Evolutionary conservation across 2,888 invertebrate species (phyloP).

Genomic region (Lasioglossum vierecki): DNA sequence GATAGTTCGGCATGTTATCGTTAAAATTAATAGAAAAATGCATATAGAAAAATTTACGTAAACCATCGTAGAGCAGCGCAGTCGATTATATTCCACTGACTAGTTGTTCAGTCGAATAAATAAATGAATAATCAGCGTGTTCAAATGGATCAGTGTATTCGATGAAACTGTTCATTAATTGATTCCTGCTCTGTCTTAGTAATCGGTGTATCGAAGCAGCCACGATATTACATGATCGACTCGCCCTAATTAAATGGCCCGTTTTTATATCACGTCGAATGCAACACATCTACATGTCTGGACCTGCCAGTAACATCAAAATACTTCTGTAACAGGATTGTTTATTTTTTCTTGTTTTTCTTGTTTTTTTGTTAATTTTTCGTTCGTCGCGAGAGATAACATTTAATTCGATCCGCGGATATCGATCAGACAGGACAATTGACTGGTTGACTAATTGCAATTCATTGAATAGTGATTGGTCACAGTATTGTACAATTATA

Average conservation of each 20-base stretch:
- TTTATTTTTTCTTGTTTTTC: no score
- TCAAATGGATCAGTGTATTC: neutral
- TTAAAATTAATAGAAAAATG: neutral
- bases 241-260: conserved; percentile 22
- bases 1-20: neutral
- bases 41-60: neutral
- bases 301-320: conserved; percentile 66
- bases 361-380: neutral
- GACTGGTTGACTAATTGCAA: conserved; percentile 38
- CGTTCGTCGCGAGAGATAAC: conserved; percentile 10
- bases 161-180: neutral
- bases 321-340: conserved; percentile 22
- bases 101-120: neutral
- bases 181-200: neutral
- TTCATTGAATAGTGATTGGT: conserved; percentile 41
- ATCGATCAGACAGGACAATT: conserved; percentile 27
- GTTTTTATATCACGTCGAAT: conserved; percentile 32
- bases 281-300: conserved; percentile 53
- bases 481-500: conserved; percentile 29
- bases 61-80: neutral
- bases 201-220: conserved; percentile 21
- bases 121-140: neutral
- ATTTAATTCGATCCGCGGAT: conserved; percentile 21
- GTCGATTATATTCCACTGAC: neutral
- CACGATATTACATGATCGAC: neutral